These are phyloP conservation scores for Morbakka virulenta DNA, from an alignment of 30 jellyfish, hydroid and myxozoan genomes.

Conservation along the genomic window DNA sequence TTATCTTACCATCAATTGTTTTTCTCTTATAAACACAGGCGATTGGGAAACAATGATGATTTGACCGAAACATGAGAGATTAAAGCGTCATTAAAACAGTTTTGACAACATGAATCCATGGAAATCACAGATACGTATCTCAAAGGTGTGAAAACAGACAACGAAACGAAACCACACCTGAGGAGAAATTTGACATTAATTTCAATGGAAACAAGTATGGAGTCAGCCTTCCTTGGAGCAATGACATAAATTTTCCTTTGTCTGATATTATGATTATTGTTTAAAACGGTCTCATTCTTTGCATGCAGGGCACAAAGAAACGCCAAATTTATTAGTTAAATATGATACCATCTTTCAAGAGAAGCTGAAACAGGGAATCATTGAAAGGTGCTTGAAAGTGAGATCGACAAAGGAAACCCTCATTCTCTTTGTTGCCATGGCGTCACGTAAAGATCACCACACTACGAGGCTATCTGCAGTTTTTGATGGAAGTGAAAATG, in stretches of 20 bases:
- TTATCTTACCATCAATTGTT: too few species aligned
- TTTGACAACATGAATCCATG: too few species aligned
- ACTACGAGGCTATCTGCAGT: neutral
- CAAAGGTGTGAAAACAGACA: too few species aligned
- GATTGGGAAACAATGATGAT: too few species aligned
- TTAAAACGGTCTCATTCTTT: conserved; percentile 7
- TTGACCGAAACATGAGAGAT: too few species aligned
- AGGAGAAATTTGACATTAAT: too few species aligned
- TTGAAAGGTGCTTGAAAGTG: conserved; percentile 30
- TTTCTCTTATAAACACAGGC: too few species aligned
- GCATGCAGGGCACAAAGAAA: neutral
- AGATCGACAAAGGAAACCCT: neutral
- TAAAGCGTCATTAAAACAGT: too few species aligned
- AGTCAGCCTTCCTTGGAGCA: conserved; percentile 55
- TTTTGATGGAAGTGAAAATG: conserved; percentile 4
- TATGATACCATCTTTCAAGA: conserved; percentile 43
- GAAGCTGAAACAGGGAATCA: too few species aligned
- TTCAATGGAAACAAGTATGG: too few species aligned
- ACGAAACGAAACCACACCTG: too few species aligned
- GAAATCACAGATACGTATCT: too few species aligned
- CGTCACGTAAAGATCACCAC: conserved; percentile 13
- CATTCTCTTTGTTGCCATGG: conserved; percentile 54
- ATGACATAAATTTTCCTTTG: neutral
- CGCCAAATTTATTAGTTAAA: conserved; percentile 3
- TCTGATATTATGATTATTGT: conserved; percentile 24